These are phyloP conservation scores for Cheilosia pagana DNA, from an alignment of 2,888 invertebrate genomes.

Conservation along the genomic window DNA sequence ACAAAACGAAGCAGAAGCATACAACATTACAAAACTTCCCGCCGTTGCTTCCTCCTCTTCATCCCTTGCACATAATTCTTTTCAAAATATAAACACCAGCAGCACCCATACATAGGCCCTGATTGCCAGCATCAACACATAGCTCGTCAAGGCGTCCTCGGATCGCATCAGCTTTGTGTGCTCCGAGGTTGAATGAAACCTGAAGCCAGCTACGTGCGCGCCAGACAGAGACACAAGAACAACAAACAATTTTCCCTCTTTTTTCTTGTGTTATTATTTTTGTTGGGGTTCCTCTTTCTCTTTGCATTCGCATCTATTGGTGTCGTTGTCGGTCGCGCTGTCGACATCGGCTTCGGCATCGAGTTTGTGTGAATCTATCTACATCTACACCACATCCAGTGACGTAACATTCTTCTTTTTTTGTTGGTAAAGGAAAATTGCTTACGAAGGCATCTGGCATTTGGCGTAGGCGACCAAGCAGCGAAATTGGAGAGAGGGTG, in stretches of 20 bases:
- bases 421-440: conserved; percentile 46
- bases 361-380: conserved; percentile 37
- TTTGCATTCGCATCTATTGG: conserved; percentile 64
- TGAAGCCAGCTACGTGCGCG: conserved; percentile 42
- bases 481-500: conserved; percentile 56
- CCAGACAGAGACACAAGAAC: conserved; percentile 61
- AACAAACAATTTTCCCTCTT: conserved; percentile 72
- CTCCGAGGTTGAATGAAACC: conserved; percentile 69
- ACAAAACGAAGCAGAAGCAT: conserved; percentile 53
- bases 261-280: conserved; percentile 71
- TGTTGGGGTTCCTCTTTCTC: conserved; percentile 57
- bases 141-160: conserved; percentile 41
- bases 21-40: conserved; percentile 50
- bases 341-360: not conserved
- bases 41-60: not conserved
- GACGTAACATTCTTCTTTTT: conserved; percentile 63
- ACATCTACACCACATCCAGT: conserved; percentile 56
- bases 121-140: conserved; percentile 21
- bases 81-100: conserved; percentile 14
- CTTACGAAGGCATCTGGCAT: conserved; percentile 68
- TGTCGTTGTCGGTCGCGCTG: conserved; percentile 10
- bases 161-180: not conserved
- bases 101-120: conserved; percentile 3
- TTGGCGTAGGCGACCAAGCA: conserved; percentile 3
- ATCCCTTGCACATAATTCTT: not conserved